Percentiles rank a stretch among this genome's conserved stretches.
phyloP scores from a whole-genome alignment of 2,113 vertebrate species.

The Poeciliopsis occidentalis region DNA sequence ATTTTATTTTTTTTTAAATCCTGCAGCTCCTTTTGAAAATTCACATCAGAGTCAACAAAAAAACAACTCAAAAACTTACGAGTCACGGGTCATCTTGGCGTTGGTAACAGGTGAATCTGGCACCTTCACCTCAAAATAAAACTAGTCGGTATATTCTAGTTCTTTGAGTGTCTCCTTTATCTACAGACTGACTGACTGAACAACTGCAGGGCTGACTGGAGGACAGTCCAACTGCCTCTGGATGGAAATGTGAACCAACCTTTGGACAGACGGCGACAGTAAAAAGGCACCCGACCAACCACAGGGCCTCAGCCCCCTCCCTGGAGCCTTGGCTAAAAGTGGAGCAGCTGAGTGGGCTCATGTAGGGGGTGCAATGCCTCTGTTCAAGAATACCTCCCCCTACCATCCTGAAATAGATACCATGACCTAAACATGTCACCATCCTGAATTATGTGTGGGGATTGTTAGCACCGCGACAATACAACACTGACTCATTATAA shows the following conservation, averaged over 20 bases:
- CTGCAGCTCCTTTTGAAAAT: not conserved
- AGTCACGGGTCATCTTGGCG: slow-evolving; percentile 70
- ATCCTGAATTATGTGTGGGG: slow-evolving; percentile 24
- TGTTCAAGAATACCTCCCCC: slow-evolving; percentile 27
- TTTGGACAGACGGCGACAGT: slow-evolving; percentile 58
- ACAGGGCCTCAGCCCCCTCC: slow-evolving; percentile 21
- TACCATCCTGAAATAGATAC: slow-evolving; percentile 51
- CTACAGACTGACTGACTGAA: slow-evolving; percentile 17
- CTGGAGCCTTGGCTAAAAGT: slow-evolving; percentile 64
- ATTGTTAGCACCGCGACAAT: not conserved
- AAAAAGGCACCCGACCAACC: slow-evolving; percentile 13
- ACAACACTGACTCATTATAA: slow-evolving; percentile 7
- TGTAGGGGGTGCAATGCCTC: slow-evolving; percentile 8
- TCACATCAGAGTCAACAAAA: not conserved
- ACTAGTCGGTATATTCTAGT: not conserved
- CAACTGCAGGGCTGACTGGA: slow-evolving; percentile 32
- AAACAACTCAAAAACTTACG: slow-evolving; percentile 53
- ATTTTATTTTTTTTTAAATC: too few species aligned
- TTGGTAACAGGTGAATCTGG: slow-evolving; percentile 23
- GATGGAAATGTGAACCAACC: slow-evolving; percentile 6
- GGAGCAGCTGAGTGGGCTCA: slow-evolving; percentile 38
- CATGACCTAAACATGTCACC: slow-evolving; percentile 23
- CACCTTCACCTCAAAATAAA: slow-evolving; percentile 36
- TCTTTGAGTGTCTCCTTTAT: slow-evolving; percentile 40
- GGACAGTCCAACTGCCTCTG: slow-evolving; percentile 16